Evolutionary conservation across 2,113 vertebrate species (phyloP).

Genomic region (Mus pahari): DNA sequence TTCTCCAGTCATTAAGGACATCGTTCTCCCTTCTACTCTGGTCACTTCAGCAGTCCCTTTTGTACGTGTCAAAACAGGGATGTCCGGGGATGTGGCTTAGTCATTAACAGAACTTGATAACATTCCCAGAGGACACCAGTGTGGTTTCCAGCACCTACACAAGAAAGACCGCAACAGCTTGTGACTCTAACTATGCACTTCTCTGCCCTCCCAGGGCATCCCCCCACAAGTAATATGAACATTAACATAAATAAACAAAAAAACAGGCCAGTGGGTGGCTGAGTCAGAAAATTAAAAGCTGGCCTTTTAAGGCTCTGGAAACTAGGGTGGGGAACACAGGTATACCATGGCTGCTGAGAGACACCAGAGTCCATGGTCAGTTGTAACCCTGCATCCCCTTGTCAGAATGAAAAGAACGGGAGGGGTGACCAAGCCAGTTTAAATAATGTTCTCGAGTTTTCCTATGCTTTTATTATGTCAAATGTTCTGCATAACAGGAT

Average conservation of each 20-base stretch:
- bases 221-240: background rate
- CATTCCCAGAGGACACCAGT: background rate
- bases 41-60: background rate
- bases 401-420: background rate
- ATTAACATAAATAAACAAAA: background rate
- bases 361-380: background rate
- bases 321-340: background rate
- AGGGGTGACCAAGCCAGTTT: background rate
- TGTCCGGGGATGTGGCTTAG: background rate
- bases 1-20: background rate
- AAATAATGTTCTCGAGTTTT: background rate
- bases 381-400: background rate
- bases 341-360: background rate
- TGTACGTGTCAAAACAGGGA: background rate
- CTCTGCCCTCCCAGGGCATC: background rate
- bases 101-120: background rate
- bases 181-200: background rate
- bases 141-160: background rate
- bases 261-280: background rate
- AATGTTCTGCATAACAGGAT: background rate
- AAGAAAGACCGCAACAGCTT: too few species aligned
- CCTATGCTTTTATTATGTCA: background rate
- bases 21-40: background rate
- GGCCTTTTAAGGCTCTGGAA: background rate
- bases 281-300: conserved; percentile 46